Evolutionary conservation across 2,888 invertebrate genomes (phyloP).

Genomic region (Orthosia incerta): DNA sequence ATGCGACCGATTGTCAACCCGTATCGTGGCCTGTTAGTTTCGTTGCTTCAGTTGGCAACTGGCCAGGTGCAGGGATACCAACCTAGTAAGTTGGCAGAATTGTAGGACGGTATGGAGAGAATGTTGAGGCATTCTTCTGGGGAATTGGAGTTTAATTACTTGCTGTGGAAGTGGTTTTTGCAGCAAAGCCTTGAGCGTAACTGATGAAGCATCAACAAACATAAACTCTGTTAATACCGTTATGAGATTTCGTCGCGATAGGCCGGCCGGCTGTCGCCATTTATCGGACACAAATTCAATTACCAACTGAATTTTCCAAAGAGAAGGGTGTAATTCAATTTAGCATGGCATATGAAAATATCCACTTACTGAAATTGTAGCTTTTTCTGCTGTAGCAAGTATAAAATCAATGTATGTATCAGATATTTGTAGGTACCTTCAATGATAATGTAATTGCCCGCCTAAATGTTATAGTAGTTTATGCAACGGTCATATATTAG

Average conservation of each 20-base stretch:
- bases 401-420: neutral
- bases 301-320: constrained; percentile 14
- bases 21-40: constrained; percentile 61
- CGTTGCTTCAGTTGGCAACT: constrained; percentile 60
- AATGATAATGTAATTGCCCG: no score
- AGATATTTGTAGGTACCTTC: neutral
- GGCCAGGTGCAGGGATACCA: constrained; percentile 54
- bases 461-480: no score
- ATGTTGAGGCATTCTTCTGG: constrained; percentile 8
- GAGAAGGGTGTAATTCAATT: neutral
- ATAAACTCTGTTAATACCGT: constrained; percentile 10
- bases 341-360: neutral
- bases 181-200: neutral
- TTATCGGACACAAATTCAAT: constrained; percentile 32
- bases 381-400: neutral
- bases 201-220: neutral
- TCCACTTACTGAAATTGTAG: neutral
- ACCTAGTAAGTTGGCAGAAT: constrained; percentile 2
- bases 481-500: no score
- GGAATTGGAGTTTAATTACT: constrained; percentile 15
- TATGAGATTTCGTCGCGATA: constrained; percentile 24
- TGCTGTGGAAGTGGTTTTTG: neutral
- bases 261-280: neutral
- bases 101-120: constrained; percentile 5
- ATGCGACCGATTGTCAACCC: constrained; percentile 62